phyloP scores from a whole-genome alignment of 2,888 invertebrate genomes.

The Mylabris sibirica region DNA sequence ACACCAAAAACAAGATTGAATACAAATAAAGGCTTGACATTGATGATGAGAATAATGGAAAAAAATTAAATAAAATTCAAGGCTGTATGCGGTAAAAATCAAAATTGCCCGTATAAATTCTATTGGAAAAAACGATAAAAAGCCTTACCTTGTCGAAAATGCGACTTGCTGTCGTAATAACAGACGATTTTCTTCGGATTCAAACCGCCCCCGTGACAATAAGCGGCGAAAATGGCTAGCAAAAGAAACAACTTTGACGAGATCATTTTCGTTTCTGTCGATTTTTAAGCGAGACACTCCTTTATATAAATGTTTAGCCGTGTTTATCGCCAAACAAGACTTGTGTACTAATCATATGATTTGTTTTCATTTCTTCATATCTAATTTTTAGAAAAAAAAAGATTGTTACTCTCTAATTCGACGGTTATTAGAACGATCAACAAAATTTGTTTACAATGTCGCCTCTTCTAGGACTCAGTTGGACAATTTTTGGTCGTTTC shows the following conservation, averaged over 20 bases:
- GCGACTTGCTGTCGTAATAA: slow-evolving; percentile 76
- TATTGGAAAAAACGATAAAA: background rate
- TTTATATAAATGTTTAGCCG: background rate
- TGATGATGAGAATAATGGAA: background rate
- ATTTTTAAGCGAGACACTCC: background rate
- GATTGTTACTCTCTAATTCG: background rate
- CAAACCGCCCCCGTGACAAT: slow-evolving; percentile 48
- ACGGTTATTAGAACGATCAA: background rate
- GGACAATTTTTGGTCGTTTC: too few species aligned
- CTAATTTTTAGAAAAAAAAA: background rate
- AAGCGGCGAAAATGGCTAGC: slow-evolving; percentile 38
- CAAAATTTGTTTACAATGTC: too few species aligned
- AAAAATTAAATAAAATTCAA: background rate
- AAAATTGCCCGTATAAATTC: background rate
- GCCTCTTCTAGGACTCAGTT: too few species aligned
- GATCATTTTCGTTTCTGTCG: slow-evolving; percentile 19
- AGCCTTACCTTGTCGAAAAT: slow-evolving; percentile 72
- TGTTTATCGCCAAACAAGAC: background rate
- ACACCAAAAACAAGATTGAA: background rate
- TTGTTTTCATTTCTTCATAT: background rate
- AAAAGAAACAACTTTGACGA: slow-evolving; percentile 27
- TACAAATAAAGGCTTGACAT: background rate
- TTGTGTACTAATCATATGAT: slow-evolving; percentile 4
- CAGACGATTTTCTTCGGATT: slow-evolving; percentile 69
- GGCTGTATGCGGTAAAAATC: background rate